Base-by-base conservation (phyloP, 2,888 invertebrate species). In the Anagyrus pseudococci region DNA sequence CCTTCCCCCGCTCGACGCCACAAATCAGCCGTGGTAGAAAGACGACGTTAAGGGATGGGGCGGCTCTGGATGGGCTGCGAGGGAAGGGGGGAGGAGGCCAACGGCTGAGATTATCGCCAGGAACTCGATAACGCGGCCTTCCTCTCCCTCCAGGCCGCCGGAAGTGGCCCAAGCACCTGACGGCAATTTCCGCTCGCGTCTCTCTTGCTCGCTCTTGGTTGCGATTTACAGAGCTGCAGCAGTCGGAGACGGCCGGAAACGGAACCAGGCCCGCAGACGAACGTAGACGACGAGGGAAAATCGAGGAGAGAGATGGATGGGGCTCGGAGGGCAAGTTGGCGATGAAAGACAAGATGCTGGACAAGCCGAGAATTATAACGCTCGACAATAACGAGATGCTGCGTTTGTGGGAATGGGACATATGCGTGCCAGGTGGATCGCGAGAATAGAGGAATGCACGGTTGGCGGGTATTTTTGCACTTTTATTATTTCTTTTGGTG, bases 111-210 rank as follows among this genome's bases (percentile, higher is more conserved):
- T 77, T 75, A 75, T 74, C 73, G 67, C 66, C 67, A 69, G 72
- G 72, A 77, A 77, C 70, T 73, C 70, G 73, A 75, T 77, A 74
- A 74, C 69, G 73, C 70, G 49, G 20, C 6, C 46, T 43, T 6
- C 54, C 23, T 15, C 40, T 10, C 1, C 22, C 58, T 58, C 50
- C 15, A 20, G 6, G 7, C 33, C 67, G 60, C 70, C 73, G 75
- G 75, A 75, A 75, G 73, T 68, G 69, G 70, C 71, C 69, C 72
- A 63, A 72, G 72, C 75, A 76, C 71, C 72, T 73, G 69, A 66
- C 71, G 69, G 73, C 75, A 76, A 76, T 77, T 77, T 77, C 76
- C 76, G 72, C 59, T 64, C 64, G 62, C 60, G n/a, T n/a, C 41
- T 41, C 44, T 6, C 41, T 19, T 20, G 6, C 23, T 10, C 46